phyloP scores from a whole-genome alignment of 1,140 invertebrate genomes.

The Calephelis virginiensis region DNA sequence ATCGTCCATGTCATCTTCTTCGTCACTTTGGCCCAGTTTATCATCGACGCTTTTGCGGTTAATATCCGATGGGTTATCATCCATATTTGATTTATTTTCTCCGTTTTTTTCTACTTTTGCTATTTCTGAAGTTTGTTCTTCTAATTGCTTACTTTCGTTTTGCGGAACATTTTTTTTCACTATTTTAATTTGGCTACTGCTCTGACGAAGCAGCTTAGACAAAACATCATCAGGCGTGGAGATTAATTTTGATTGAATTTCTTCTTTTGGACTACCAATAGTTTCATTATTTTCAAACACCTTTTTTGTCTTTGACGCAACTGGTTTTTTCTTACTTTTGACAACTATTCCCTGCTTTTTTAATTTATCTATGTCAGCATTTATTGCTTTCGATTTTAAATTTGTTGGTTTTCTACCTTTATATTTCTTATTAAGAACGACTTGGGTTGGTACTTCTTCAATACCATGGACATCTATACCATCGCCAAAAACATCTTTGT shows the following conservation, averaged over 20 bases:
- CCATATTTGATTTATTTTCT: constrained; percentile 2
- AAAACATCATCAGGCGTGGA: constrained; percentile 47
- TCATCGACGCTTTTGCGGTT: background rate
- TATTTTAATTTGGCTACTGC: constrained; percentile 64
- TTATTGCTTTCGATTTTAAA: constrained; percentile 38
- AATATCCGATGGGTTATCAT: background rate
- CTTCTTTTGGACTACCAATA: constrained; percentile 25
- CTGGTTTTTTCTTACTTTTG: constrained; percentile 45
- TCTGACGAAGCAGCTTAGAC: constrained; percentile 58
- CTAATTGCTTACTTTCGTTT: constrained; percentile 25
- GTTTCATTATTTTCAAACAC: constrained; percentile 19
- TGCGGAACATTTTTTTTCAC: constrained; percentile 44
- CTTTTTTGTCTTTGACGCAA: constrained; percentile 8
- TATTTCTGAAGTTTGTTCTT: constrained; percentile 12
- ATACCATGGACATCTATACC: constrained; percentile 64
- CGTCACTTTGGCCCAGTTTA: background rate
- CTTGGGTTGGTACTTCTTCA: constrained; percentile 65
- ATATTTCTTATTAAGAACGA: constrained; percentile 51
- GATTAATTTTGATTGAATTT: constrained; percentile 28
- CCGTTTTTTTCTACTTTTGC: background rate
- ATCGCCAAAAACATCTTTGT: constrained; percentile 74
- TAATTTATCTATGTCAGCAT: constrained; percentile 62
- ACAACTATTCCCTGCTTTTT: constrained; percentile 66
- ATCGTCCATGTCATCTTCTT: background rate
- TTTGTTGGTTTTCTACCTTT: constrained; percentile 40